Evolutionary conservation across 2,888 invertebrate species (phyloP).

Genomic region (Coecobrya sp.): DNA sequence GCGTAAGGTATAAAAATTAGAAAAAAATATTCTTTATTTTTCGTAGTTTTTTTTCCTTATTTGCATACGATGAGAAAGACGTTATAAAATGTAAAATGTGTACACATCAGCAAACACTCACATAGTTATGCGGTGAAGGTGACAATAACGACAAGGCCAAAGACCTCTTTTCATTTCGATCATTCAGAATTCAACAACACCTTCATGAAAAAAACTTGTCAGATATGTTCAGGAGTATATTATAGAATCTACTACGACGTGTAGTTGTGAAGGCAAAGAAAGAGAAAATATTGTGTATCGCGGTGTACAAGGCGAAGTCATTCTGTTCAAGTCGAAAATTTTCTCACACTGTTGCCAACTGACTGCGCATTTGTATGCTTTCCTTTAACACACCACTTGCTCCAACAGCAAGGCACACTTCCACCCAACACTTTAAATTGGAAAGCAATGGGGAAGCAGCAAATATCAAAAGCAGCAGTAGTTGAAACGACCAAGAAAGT

Average conservation of each 20-base stretch:
- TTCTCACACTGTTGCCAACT: slow-evolving; percentile 33
- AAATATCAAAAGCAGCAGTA: not conserved
- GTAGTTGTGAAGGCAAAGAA: not conserved
- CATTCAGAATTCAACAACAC: not conserved
- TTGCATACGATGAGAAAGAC: slow-evolving; percentile 25
- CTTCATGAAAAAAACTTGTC: not conserved
- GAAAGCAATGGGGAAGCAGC: slow-evolving; percentile 20
- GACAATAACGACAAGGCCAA: slow-evolving; percentile 73
- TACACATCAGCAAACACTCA: slow-evolving; percentile 19
- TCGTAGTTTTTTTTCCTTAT: not conserved
- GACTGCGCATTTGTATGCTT: slow-evolving; percentile 41
- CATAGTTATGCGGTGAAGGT: slow-evolving; percentile 21
- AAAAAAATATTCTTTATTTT: not conserved
- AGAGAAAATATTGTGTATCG: not conserved
- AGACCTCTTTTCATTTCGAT: slow-evolving; percentile 67
- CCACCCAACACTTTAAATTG: slow-evolving; percentile 53
- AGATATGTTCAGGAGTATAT: not conserved
- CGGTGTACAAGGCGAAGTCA: not conserved
- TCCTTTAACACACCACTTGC: slow-evolving; percentile 12
- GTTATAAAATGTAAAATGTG: not conserved
- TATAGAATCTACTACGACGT: not conserved
- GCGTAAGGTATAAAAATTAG: not conserved
- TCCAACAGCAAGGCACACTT: not conserved
- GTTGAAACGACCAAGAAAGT: not conserved
- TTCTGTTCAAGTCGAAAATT: slow-evolving; percentile 3